Conservation (phyloP, 2,888 invertebrate species). For the Leptopilina syphax region DNA sequence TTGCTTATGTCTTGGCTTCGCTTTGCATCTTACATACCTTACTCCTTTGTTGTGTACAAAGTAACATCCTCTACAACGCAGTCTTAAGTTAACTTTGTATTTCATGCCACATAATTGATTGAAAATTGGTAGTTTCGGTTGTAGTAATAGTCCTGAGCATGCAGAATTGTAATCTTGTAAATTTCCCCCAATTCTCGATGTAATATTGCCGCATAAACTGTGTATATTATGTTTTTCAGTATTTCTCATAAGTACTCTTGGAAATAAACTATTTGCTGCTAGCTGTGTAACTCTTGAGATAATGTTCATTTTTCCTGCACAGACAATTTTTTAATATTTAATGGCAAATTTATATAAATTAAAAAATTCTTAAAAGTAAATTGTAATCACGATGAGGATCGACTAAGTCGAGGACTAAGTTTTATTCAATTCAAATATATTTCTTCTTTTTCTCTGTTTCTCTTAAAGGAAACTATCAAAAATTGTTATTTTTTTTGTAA, state of each 20-base stretch:
- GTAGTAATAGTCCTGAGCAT: background rate
- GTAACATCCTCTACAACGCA: constrained; percentile 28
- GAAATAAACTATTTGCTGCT: constrained; percentile 1
- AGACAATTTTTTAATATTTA: background rate
- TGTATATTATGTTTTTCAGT: background rate
- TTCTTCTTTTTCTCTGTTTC: too few species aligned
- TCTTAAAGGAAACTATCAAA: too few species aligned
- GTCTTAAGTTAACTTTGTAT: background rate
- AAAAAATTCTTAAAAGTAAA: too few species aligned
- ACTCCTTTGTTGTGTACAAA: background rate
- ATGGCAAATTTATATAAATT: background rate
- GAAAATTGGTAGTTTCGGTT: constrained; percentile 7
- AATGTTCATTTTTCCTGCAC: constrained; percentile 19
- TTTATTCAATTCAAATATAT: too few species aligned
- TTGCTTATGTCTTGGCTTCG: constrained; percentile 31
- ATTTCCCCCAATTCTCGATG: background rate
- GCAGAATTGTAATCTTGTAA: background rate
- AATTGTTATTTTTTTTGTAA: too few species aligned
- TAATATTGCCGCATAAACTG: background rate
- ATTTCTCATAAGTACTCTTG: background rate
- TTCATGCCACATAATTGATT: constrained; percentile 28
- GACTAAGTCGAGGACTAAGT: background rate
- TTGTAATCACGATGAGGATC: too few species aligned
- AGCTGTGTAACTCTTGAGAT: constrained; percentile 12
- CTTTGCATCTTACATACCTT: constrained; percentile 29